Conservation (phyloP, 2,113 vertebrate genomes). For the Panthera tigris region DNA sequence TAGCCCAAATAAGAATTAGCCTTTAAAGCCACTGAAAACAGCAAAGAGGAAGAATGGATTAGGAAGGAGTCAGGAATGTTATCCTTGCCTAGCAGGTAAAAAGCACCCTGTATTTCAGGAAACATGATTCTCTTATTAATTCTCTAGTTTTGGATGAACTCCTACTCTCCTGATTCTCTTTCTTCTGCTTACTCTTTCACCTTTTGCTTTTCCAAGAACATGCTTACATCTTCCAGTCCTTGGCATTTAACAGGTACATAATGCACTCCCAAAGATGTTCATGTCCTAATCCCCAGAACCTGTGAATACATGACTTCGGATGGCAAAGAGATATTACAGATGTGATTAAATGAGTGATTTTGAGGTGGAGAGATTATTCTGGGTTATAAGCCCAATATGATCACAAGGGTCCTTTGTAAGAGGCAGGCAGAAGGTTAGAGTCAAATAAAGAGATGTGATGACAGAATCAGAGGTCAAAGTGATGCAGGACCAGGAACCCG, state of each 20-base stretch:
- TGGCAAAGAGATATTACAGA: background rate
- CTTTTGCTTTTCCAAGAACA: background rate
- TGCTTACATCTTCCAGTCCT: background rate
- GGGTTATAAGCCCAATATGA: background rate
- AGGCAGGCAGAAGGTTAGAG: background rate
- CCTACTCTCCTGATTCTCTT: background rate
- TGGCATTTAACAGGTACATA: background rate
- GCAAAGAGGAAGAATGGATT: background rate
- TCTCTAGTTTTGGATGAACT: background rate
- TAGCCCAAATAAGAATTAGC: background rate
- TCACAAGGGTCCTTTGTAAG: background rate
- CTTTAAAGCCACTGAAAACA: background rate
- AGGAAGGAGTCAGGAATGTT: background rate
- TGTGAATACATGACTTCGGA: background rate
- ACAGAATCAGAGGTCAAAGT: background rate
- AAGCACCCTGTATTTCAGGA: background rate
- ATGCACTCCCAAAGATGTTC: background rate
- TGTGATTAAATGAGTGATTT: background rate
- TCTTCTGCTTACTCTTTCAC: background rate
- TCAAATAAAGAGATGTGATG: background rate
- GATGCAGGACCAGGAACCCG: background rate
- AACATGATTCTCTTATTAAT: background rate
- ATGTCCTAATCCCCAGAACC: background rate
- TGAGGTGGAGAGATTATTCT: background rate
- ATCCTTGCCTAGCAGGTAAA: background rate